These are phyloP conservation scores for Euwallacea similis DNA, from an alignment of 1,140 invertebrate species.

Conservation along the genomic window DNA sequence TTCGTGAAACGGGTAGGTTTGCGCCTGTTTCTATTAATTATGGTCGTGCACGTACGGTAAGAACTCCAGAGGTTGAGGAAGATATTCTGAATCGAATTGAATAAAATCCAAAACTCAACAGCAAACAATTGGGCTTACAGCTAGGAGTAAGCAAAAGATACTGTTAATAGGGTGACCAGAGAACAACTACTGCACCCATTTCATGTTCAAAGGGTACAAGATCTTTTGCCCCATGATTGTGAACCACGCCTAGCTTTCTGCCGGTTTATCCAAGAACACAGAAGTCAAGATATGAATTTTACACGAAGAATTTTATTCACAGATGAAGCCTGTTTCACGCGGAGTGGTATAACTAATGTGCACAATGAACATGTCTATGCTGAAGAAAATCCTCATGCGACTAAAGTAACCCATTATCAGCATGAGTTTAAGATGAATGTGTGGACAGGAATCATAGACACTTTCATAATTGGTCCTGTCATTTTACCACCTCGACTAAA, in stretches of 20 bases:
- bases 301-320: too few relatives aligned
- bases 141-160: not conserved
- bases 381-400: too few relatives aligned
- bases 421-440: too few relatives aligned
- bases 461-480: too few relatives aligned
- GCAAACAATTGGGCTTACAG: not conserved
- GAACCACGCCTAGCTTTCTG: not conserved
- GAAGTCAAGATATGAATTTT: too few relatives aligned
- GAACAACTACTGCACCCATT: not conserved
- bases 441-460: too few relatives aligned
- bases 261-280: slow-evolving; percentile 12
- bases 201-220: not conserved
- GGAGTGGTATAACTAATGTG: too few relatives aligned
- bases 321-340: too few relatives aligned
- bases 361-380: too few relatives aligned
- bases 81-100: not conserved
- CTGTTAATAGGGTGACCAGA: slow-evolving; percentile 1
- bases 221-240: not conserved
- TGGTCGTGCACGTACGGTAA: slow-evolving; percentile 1
- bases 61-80: not conserved
- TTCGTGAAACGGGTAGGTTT: not conserved
- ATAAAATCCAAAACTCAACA: not conserved
- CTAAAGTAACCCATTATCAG: too few relatives aligned
- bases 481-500: too few relatives aligned
- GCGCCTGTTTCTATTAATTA: not conserved